These are phyloP conservation scores for Pycnomerus fuliginosus DNA, from an alignment of 2,888 invertebrate genomes.

Conservation along the genomic window DNA sequence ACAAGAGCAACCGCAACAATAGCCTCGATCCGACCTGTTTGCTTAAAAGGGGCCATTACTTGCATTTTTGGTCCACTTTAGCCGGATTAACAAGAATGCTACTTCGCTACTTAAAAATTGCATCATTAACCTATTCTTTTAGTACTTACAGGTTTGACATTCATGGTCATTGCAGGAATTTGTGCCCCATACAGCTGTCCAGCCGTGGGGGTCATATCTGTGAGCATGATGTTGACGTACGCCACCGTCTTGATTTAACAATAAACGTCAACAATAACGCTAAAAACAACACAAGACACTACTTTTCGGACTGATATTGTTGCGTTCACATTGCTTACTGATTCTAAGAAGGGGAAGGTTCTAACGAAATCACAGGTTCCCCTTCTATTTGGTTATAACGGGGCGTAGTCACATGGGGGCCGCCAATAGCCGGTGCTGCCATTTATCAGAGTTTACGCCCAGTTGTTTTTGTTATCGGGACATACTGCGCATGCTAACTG, in stretches of 20 bases:
- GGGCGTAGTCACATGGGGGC: conserved; percentile 31
- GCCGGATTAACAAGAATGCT: not conserved
- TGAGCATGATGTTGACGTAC: conserved; percentile 53
- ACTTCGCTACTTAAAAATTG: not conserved
- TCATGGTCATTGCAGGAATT: conserved; percentile 63
- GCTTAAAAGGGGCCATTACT: conserved; percentile 3
- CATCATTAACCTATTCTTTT: not conserved
- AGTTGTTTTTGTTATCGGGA: conserved; percentile 34
- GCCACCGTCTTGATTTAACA: conserved; percentile 15
- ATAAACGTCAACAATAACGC: conserved; percentile 8
- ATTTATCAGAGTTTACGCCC: conserved; percentile 47
- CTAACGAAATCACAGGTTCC: conserved; percentile 49
- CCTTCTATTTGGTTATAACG: conserved; percentile 41
- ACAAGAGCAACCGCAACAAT: conserved; percentile 28
- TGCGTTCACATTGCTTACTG: conserved; percentile 53
- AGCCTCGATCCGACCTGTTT: conserved; percentile 11
- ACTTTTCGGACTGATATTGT: conserved; percentile 47
- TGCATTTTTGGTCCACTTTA: not conserved
- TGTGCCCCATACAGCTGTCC: conserved; percentile 62
- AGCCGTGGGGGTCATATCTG: conserved; percentile 63
- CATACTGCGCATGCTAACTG: conserved; percentile 36
- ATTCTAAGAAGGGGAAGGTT: conserved; percentile 48
- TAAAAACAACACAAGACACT: conserved; percentile 9
- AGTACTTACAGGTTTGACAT: conserved; percentile 53
- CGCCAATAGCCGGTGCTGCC: conserved; percentile 44